Conservation (phyloP, 2,888 invertebrate genomes). For the Acanthosepion lycidas region DNA sequence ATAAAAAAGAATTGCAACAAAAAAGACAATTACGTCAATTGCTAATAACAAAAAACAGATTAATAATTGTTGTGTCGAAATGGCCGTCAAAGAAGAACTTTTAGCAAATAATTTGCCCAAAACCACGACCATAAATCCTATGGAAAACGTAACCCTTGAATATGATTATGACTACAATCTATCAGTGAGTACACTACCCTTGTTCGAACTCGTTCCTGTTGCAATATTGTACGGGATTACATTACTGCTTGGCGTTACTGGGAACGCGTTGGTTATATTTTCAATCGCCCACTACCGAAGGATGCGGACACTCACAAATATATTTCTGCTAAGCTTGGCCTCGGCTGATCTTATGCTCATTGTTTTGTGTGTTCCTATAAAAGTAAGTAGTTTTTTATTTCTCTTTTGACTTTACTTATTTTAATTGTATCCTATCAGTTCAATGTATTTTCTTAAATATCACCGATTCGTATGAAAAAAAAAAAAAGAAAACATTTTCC, state of each 20-base stretch:
- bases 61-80: not conserved
- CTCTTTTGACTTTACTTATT: not conserved
- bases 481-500: too few relatives aligned
- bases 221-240: conserved; percentile 80
- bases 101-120: not conserved
- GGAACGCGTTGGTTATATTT: conserved; percentile 79
- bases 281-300: conserved; percentile 78
- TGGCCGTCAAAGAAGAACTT: not conserved
- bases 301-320: conserved; percentile 81
- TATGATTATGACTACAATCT: conserved; percentile 77
- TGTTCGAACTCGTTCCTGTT: conserved; percentile 79
- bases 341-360: conserved; percentile 83
- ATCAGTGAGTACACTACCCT: conserved; percentile 73
- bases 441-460: not conserved
- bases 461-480: too few relatives aligned
- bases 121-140: not conserved
- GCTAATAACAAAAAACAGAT: not conserved
- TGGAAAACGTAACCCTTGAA: conserved; percentile 49
- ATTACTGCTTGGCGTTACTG: conserved; percentile 80
- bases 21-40: too few relatives aligned
- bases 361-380: conserved; percentile 83
- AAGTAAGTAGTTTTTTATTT: conserved; percentile 76
- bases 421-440: too few relatives aligned
- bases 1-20: too few relatives aligned
- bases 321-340: conserved; percentile 82